Percentiles rank a stretch among this genome's conserved stretches.
Conservation (phyloP, 2,797 vertebrate species). For the Sebastiscus albofasciatus region DNA sequence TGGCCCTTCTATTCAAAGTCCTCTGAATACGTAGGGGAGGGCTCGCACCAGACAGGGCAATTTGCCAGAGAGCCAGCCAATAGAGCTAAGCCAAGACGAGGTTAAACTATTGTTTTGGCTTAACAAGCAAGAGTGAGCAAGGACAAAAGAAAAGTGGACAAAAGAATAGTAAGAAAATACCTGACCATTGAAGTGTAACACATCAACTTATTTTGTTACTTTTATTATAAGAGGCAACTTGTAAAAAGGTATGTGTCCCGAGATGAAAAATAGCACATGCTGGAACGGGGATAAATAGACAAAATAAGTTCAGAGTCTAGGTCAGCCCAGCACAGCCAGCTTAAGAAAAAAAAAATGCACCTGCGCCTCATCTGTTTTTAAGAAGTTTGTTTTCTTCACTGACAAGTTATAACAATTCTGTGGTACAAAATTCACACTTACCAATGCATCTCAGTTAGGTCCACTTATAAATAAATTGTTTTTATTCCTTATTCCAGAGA, state of each 20-base stretch:
- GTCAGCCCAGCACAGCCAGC: slow-evolving; percentile 3
- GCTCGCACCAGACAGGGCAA: slow-evolving; percentile 81
- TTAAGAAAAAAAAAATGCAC: slow-evolving; percentile 39
- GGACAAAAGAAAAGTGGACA: slow-evolving; percentile 80
- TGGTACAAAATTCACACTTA: slow-evolving; percentile 62
- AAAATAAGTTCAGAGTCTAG: slow-evolving; percentile 12
- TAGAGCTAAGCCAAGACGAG: slow-evolving; percentile 81
- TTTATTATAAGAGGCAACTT: slow-evolving; percentile 50
- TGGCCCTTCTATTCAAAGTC: slow-evolving; percentile 82
- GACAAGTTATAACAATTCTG: neutral
- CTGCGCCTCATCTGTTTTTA: slow-evolving; percentile 36
- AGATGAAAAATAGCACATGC: slow-evolving; percentile 10
- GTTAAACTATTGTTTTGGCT: slow-evolving; percentile 87
- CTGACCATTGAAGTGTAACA: slow-evolving; percentile 75
- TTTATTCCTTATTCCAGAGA: slow-evolving; percentile 71
- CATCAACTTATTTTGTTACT: slow-evolving; percentile 75
- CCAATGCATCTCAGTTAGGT: slow-evolving; percentile 72
- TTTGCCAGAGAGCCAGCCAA: slow-evolving; percentile 84
- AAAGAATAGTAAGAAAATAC: slow-evolving; percentile 81
- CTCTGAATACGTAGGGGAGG: slow-evolving; percentile 79
- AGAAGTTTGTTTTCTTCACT: slow-evolving; percentile 2
- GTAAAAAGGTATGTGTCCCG: slow-evolving; percentile 15
- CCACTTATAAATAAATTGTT: slow-evolving; percentile 58
- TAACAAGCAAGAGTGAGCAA: slow-evolving; percentile 85
- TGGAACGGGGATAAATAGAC: neutral